Percentiles rank a stretch among this genome's conserved stretches.
phyloP scores from a whole-genome alignment of 2,888 invertebrate species.

The Caenorhabditis sp. region DNA sequence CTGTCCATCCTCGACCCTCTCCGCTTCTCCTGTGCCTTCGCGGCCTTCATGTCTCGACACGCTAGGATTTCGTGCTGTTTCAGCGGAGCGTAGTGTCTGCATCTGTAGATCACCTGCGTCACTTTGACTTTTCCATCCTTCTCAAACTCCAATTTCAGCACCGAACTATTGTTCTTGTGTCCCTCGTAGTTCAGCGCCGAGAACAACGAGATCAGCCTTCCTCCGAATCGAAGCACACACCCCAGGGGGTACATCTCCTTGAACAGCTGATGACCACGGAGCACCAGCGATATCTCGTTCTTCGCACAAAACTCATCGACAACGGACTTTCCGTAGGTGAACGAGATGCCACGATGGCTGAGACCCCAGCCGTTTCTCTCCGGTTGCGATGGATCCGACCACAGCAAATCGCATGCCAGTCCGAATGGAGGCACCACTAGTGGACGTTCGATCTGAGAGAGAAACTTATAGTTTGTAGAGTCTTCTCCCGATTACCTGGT shows the following conservation, averaged over 20 bases:
- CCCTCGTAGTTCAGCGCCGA: constrained; percentile 72
- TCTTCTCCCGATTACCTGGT: constrained; percentile 20
- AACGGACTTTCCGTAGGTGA: constrained; percentile 61
- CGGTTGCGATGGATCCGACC: constrained; percentile 72
- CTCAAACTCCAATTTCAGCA: constrained; percentile 61
- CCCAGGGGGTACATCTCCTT: constrained; percentile 70
- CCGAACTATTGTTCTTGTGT: constrained; percentile 67
- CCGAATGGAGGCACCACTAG: constrained; percentile 65
- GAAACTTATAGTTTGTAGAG: background rate
- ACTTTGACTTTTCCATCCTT: background rate
- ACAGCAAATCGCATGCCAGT: constrained; percentile 84
- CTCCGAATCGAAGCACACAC: constrained; percentile 61
- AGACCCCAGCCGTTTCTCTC: constrained; percentile 60
- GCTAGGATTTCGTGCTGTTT: constrained; percentile 33
- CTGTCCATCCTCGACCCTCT: constrained; percentile 13
- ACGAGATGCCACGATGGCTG: constrained; percentile 69
- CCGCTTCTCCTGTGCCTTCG: constrained; percentile 1
- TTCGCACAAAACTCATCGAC: constrained; percentile 70
- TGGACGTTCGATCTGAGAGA: constrained; percentile 63
- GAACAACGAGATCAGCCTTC: constrained; percentile 70
- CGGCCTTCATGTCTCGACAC: constrained; percentile 23
- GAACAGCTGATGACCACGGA: constrained; percentile 72
- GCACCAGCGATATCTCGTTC: constrained; percentile 62
- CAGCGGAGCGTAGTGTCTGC: constrained; percentile 48
- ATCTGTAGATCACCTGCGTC: constrained; percentile 52